phyloP scores from a whole-genome alignment of 2,888 invertebrate genomes.

The Agrypnus murinus region DNA sequence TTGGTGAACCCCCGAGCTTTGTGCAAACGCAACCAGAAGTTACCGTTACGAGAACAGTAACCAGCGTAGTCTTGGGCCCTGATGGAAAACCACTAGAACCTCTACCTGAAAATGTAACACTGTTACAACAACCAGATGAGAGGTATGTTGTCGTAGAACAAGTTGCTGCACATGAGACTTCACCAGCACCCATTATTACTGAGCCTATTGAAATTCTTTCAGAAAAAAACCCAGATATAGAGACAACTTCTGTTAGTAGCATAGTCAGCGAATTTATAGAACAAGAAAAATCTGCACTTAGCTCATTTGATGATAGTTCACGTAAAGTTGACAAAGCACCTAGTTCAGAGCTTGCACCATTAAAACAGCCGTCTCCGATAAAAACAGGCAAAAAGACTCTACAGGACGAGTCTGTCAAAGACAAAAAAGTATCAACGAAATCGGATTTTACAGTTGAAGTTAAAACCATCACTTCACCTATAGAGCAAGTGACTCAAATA shows the following conservation, averaged over 20 bases:
- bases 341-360: slow-evolving; percentile 56
- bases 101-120: slow-evolving; percentile 48
- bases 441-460: slow-evolving; percentile 1
- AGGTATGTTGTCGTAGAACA: slow-evolving; percentile 68
- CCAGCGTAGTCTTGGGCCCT: slow-evolving; percentile 58
- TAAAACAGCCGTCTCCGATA: slow-evolving; percentile 36
- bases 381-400: slow-evolving; percentile 48
- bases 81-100: slow-evolving; percentile 57
- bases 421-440: neutral
- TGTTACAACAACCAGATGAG: slow-evolving; percentile 51
- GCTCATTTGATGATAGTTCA: slow-evolving; percentile 51
- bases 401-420: slow-evolving; percentile 58
- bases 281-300: slow-evolving; percentile 52
- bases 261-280: slow-evolving; percentile 48
- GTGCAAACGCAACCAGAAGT: slow-evolving; percentile 55
- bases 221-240: slow-evolving; percentile 53
- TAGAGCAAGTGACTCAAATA: too few species aligned
- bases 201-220: slow-evolving; percentile 57
- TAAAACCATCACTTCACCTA: neutral
- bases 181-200: slow-evolving; percentile 59
- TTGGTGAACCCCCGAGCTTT: slow-evolving; percentile 66
- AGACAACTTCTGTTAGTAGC: slow-evolving; percentile 46
- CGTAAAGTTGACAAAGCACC: slow-evolving; percentile 65
- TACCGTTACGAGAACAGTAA: slow-evolving; percentile 56
- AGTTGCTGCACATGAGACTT: slow-evolving; percentile 62